phyloP scores from a whole-genome alignment of 2,888 invertebrate species.

The Pardosa pseudoannulata region DNA sequence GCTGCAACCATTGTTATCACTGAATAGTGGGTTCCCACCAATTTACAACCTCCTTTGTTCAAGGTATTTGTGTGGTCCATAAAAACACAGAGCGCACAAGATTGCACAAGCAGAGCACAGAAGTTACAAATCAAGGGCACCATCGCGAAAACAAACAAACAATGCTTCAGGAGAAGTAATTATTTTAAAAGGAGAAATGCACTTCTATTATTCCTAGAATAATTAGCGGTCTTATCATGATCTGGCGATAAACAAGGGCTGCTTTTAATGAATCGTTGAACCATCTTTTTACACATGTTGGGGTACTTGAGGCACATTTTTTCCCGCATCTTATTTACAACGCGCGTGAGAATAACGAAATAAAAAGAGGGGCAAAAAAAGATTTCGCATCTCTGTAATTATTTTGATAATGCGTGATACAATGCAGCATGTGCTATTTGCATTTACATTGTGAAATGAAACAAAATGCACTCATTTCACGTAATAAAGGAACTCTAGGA shows the following conservation, averaged over 20 bases:
- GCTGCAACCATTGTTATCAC: background rate
- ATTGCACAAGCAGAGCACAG: background rate
- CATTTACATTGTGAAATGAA: background rate
- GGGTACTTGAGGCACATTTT: background rate
- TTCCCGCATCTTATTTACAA: background rate
- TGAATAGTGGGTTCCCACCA: background rate
- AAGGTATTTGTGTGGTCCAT: background rate
- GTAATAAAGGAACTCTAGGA: background rate
- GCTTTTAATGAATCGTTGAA: slow-evolving; percentile 12
- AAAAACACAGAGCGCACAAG: too few species aligned
- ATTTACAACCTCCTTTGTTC: slow-evolving; percentile 1
- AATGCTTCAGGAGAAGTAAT: background rate
- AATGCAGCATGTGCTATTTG: background rate
- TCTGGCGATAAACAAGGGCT: background rate
- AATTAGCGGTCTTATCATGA: slow-evolving; percentile 4
- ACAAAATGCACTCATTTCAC: background rate
- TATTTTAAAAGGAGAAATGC: slow-evolving; percentile 8
- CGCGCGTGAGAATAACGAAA: background rate
- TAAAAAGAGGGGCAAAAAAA: background rate
- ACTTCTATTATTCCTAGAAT: background rate
- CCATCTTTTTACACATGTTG: slow-evolving; percentile 4
- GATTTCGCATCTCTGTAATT: slow-evolving; percentile 1
- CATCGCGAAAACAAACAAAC: background rate
- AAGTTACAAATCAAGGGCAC: background rate
- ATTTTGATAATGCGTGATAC: slow-evolving; percentile 15